Conservation (phyloP, 2,888 invertebrate species). For the Mantis religiosa region DNA sequence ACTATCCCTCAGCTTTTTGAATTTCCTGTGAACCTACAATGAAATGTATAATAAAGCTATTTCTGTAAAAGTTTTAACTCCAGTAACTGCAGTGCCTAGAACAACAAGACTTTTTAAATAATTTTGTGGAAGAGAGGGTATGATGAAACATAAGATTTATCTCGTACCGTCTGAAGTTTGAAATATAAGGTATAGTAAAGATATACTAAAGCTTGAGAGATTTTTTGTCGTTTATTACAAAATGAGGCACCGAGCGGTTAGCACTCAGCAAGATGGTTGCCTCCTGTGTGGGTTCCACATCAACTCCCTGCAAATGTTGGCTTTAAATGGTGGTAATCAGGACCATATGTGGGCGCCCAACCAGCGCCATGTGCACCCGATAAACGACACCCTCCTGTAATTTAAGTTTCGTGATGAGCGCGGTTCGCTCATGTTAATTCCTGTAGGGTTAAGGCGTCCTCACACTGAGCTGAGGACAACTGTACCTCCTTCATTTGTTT, state of each 20-base stretch:
- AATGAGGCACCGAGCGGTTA: neutral
- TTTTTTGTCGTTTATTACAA: neutral
- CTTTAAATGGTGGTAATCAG: constrained; percentile 26
- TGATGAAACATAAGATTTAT: too few relatives aligned
- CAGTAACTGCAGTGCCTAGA: too few relatives aligned
- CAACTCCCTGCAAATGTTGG: constrained; percentile 1
- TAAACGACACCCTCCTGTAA: neutral
- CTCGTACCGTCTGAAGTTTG: too few relatives aligned
- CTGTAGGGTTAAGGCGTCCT: neutral
- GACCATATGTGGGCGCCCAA: constrained; percentile 6
- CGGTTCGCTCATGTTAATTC: neutral
- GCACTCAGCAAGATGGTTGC: neutral
- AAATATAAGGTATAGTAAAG: too few relatives aligned
- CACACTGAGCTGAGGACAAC: neutral
- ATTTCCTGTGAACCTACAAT: too few relatives aligned
- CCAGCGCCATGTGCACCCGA: neutral
- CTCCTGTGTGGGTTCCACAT: neutral
- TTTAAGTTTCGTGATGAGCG: constrained; percentile 7
- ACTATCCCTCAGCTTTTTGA: too few relatives aligned
- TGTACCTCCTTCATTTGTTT: too few relatives aligned
- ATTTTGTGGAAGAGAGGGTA: too few relatives aligned
- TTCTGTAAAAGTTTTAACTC: too few relatives aligned
- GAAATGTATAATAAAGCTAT: too few relatives aligned
- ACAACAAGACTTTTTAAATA: too few relatives aligned
- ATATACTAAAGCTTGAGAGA: too few relatives aligned